These are phyloP conservation scores for Brachyptera putata DNA, from an alignment of 2,888 invertebrate species.

Conservation along the genomic window DNA sequence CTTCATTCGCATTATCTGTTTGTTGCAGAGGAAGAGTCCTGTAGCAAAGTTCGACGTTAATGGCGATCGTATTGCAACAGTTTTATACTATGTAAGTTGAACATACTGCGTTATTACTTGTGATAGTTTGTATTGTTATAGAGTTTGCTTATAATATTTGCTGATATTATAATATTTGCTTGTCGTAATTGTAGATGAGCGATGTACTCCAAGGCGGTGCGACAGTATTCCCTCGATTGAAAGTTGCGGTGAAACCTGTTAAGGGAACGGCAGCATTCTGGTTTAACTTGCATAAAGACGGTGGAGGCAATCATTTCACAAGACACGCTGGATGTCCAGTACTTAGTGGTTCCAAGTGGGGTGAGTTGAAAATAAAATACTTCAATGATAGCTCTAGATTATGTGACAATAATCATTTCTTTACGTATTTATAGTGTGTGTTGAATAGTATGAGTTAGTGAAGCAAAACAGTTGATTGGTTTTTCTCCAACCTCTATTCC, in stretches of 20 bases:
- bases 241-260: slow-evolving; percentile 80
- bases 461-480: no score
- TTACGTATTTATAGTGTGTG: background rate
- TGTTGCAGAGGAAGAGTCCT: no score
- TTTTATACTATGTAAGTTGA: background rate
- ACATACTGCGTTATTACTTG: no score
- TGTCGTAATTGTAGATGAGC: slow-evolving; percentile 85
- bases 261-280: slow-evolving; percentile 94
- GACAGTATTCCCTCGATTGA: slow-evolving; percentile 90
- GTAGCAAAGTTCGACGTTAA: background rate
- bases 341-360: slow-evolving; percentile 94
- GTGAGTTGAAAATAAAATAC: no score
- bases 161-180: slow-evolving; percentile 32
- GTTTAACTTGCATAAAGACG: slow-evolving; percentile 87
- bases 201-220: slow-evolving; percentile 96
- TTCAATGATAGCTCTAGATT: background rate
- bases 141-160: no score
- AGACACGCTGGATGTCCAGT: slow-evolving; percentile 97
- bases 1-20: no score
- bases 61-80: background rate
- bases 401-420: background rate
- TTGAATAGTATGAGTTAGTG: no score
- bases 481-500: no score
- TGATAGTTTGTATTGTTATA: no score
- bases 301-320: slow-evolving; percentile 88